Conservation (phyloP, 2,888 invertebrate species). For the Hypercompe scribonia region DNA sequence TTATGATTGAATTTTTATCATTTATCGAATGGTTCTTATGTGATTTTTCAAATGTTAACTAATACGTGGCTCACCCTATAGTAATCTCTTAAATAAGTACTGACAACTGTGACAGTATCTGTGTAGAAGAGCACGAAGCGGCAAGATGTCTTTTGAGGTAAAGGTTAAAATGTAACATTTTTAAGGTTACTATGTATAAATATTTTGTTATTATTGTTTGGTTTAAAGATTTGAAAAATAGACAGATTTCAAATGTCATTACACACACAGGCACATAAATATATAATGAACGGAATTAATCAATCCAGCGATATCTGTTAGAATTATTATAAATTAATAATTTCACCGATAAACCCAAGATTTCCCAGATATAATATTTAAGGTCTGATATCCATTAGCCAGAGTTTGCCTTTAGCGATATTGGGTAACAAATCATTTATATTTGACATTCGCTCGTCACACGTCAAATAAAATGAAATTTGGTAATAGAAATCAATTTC, state of each 20-base stretch:
- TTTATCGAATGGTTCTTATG: no score
- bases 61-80: no score
- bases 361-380: constrained; percentile 4
- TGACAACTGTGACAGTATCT: no score
- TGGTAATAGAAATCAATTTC: constrained; percentile 4
- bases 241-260: background rate
- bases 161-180: no score
- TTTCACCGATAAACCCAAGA: constrained; percentile 4
- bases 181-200: no score
- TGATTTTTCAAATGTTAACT: no score
- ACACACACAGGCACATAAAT: background rate
- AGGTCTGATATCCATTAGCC: constrained; percentile 4
- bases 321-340: background rate
- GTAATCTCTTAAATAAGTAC: no score
- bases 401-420: constrained; percentile 4
- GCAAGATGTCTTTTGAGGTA: no score
- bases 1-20: no score
- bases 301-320: background rate
- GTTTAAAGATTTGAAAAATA: no score
- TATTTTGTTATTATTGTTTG: no score
- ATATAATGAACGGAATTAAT: background rate
- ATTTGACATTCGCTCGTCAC: constrained; percentile 13
- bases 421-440: background rate
- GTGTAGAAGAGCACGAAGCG: no score
- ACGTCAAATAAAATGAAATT: constrained; percentile 16